Evolutionary conservation across 1,140 invertebrate genomes (phyloP), one percentile per base, ranked within the genome.

Genomic region (Scaptodrosophila lebanonensis): DNA sequence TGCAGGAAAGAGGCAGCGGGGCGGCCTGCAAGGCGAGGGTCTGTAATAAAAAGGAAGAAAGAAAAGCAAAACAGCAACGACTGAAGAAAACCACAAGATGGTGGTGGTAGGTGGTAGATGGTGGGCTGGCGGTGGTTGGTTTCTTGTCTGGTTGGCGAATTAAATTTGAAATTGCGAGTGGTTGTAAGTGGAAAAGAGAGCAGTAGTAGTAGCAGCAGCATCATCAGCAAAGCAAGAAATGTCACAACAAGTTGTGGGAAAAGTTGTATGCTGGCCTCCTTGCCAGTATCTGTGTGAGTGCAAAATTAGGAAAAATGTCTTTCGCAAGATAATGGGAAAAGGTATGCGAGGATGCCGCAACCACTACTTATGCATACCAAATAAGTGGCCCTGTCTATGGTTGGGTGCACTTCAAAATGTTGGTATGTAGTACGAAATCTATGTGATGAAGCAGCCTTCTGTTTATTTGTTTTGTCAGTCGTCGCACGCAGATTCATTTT

Each of bases 231-330:
- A 9, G 15, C 15, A 15, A 38, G 17, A 38, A 9, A 69, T 73
- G 75, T 82, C 68, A 82, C 65, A 63, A 54, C 75, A 70, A 82
- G 61, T 77, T 77, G 73, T 65, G 64, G 75, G 36, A 82, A 79
- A 82, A 82, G 66, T 77, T 77, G 51, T 63, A 64, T n/a, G n/a
- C n/a, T n/a, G n/a, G n/a, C n/a, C n/a, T n/a, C 57, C 73, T 79
- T 53, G 50, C 54, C 47, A 51, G 61, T 60, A 54, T 39, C 53
- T 57, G 50, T 62, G 61, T 66, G 54, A 8, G 72, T 58, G 68
- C 79, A 66, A 82, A 79, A 79, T 79, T 82, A 82, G 75, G 75
- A 79, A 79, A 77, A 79, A 73, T 79, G 53, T 82, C 68, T 50
- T 53, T 43, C 38, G 52, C 35, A 47, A 50, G 49, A 62, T 72